Conservation (phyloP, 2,113 vertebrate genomes). For the Hassar affinis region DNA sequence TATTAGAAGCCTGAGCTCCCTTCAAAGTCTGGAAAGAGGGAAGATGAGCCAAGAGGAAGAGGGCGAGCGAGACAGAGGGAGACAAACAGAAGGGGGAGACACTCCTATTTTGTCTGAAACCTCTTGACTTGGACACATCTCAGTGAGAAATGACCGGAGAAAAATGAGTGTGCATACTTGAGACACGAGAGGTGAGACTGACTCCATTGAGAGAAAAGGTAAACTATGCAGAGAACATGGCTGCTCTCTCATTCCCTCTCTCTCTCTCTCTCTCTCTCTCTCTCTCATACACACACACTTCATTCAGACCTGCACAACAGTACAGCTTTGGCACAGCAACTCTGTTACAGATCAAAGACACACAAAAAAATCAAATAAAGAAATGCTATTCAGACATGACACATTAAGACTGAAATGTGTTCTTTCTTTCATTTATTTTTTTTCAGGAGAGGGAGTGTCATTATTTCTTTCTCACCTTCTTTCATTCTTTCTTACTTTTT, state of each 20-base stretch:
- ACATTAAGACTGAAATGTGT: slow-evolving; percentile 11
- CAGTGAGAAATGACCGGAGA: slow-evolving; percentile 41
- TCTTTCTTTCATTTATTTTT: background rate
- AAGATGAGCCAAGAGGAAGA: slow-evolving; percentile 54
- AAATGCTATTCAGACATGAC: slow-evolving; percentile 24
- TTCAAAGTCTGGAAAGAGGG: slow-evolving; percentile 57
- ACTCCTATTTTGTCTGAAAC: slow-evolving; percentile 54
- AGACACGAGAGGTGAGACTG: slow-evolving; percentile 36
- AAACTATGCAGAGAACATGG: slow-evolving; percentile 33
- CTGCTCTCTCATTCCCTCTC: background rate
- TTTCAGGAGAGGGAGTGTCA: background rate
- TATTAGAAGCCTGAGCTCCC: slow-evolving; percentile 54
- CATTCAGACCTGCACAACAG: slow-evolving; percentile 21
- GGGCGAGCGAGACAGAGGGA: slow-evolving; percentile 40
- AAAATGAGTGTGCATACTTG: slow-evolving; percentile 41
- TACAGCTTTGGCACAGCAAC: slow-evolving; percentile 11
- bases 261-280: too few species aligned
- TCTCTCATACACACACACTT: slow-evolving; percentile 4
- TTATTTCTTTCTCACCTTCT: background rate
- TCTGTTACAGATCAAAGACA: slow-evolving; percentile 10
- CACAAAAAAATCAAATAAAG: background rate
- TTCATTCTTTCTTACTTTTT: background rate
- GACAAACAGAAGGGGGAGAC: slow-evolving; percentile 50
- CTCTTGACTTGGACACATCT: slow-evolving; percentile 39
- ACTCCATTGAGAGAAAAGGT: slow-evolving; percentile 51